These are phyloP conservation scores for Stenoptilia bipunctidactyla DNA, from an alignment of 2,888 invertebrate species.

Conservation along the genomic window DNA sequence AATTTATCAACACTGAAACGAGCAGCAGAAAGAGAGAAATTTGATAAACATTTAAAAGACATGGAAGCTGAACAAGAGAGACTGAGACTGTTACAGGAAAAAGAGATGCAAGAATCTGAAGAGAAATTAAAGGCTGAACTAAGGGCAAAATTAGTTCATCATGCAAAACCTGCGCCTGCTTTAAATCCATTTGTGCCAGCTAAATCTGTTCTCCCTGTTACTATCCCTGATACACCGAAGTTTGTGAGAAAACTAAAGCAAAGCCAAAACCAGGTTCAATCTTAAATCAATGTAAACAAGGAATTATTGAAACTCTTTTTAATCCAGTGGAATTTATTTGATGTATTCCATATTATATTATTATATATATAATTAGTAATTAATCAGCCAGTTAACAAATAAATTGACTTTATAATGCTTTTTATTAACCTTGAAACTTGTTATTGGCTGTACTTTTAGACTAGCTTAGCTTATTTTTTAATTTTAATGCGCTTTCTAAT, in stretches of 20 bases:
- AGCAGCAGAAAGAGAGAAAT: conserved; percentile 72
- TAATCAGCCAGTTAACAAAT: too few species aligned
- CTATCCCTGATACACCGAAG: conserved; percentile 75
- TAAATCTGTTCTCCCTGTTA: conserved; percentile 65
- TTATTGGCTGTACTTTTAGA: conserved; percentile 2
- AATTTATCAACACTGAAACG: conserved; percentile 75
- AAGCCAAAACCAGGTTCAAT: not conserved
- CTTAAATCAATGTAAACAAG: too few species aligned
- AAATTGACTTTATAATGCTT: too few species aligned
- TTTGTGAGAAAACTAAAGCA: conserved; percentile 50
- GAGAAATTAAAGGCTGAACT: conserved; percentile 60
- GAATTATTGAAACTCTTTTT: too few species aligned
- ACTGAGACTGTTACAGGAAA: conserved; percentile 39
- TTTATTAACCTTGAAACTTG: not conserved
- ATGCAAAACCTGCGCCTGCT: conserved; percentile 73
- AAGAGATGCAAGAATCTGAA: conserved; percentile 47
- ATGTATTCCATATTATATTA: too few species aligned
- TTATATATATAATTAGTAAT: too few species aligned
- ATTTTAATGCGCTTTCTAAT: not conserved
- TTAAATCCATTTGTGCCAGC: conserved; percentile 60
- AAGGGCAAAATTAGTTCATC: conserved; percentile 71
- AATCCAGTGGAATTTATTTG: too few species aligned
- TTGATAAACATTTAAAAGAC: conserved; percentile 66
- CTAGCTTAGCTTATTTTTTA: conserved; percentile 6
- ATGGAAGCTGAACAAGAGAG: conserved; percentile 65